phyloP scores from a whole-genome alignment of 2,113 vertebrate genomes.

The Aythya baeri region DNA sequence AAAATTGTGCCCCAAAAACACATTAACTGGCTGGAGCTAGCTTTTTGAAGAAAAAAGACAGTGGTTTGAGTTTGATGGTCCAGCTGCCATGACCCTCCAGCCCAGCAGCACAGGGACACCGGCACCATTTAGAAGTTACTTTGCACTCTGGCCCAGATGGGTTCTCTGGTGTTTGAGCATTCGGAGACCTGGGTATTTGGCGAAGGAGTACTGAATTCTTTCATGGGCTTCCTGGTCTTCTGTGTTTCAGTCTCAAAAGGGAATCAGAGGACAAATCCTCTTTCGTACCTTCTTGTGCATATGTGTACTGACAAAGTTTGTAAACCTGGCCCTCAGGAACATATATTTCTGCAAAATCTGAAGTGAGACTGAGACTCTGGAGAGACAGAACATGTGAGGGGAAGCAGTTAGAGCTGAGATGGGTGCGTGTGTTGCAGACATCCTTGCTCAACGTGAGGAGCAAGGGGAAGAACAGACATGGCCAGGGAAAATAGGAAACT shows the following conservation, averaged over 20 bases:
- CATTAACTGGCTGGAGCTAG: background rate
- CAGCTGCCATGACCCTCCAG: no score
- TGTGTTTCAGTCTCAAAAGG: background rate
- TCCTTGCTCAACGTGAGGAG: fast-evolving
- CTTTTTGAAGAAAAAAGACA: background rate
- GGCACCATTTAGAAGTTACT: background rate
- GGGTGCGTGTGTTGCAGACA: background rate
- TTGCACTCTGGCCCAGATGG: background rate
- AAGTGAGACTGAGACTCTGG: background rate
- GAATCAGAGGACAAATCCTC: background rate
- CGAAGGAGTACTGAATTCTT: background rate
- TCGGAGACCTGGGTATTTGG: background rate
- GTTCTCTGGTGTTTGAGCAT: background rate
- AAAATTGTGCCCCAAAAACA: background rate
- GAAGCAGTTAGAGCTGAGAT: background rate
- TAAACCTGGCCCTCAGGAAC: background rate
- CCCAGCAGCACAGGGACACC: no score
- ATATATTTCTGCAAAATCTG: background rate
- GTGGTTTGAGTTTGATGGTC: background rate
- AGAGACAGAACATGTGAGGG: background rate
- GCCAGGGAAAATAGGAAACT: background rate
- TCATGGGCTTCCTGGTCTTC: background rate
- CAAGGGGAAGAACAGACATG: background rate
- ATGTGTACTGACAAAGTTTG: background rate
- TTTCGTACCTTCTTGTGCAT: background rate